These are phyloP conservation scores for Hirtodrosophila alboralis DNA, from an alignment of 2,888 invertebrate genomes.

Conservation along the genomic window DNA sequence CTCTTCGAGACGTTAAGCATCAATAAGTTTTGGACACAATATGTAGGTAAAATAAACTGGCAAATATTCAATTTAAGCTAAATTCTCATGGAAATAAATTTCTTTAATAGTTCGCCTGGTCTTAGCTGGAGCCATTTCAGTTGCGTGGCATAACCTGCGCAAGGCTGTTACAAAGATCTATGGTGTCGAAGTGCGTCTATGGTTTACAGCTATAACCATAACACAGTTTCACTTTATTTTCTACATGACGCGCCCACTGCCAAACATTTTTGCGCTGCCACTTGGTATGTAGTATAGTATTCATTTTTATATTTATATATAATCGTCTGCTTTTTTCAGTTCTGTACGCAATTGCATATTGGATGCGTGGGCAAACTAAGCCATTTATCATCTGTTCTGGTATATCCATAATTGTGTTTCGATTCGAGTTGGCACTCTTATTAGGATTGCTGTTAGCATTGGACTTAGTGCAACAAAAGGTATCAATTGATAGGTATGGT, in stretches of 20 bases:
- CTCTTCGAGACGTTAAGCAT: slow-evolving; percentile 88
- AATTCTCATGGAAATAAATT: slow-evolving; percentile 14
- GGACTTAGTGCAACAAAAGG: slow-evolving; percentile 89
- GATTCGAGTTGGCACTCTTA: slow-evolving; percentile 94
- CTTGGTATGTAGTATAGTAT: slow-evolving; percentile 88
- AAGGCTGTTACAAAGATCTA: slow-evolving; percentile 90
- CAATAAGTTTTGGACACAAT: slow-evolving; percentile 94
- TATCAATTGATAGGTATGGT: slow-evolving; percentile 88
- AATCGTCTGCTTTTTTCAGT: slow-evolving; percentile 89
- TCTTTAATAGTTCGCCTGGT: slow-evolving; percentile 90
- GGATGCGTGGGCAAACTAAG: slow-evolving; percentile 91
- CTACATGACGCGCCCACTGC: slow-evolving; percentile 96
- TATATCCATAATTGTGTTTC: slow-evolving; percentile 94
- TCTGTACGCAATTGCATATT: slow-evolving; percentile 92
- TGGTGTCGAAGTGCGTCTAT: slow-evolving; percentile 90
- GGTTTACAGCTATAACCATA: slow-evolving; percentile 93
- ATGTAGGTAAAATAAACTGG: slow-evolving; percentile 87
- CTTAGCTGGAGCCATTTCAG: slow-evolving; percentile 90
- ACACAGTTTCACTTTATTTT: slow-evolving; percentile 99
- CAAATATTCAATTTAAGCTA: background rate
- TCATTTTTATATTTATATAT: background rate
- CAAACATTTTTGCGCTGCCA: slow-evolving; percentile 96
- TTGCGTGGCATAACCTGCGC: slow-evolving; percentile 90
- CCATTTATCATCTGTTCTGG: slow-evolving; percentile 93
- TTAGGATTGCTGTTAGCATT: slow-evolving; percentile 93